These are phyloP conservation scores for Larimichthys crocea DNA, from an alignment of 2,113 vertebrate species.

Conservation along the genomic window DNA sequence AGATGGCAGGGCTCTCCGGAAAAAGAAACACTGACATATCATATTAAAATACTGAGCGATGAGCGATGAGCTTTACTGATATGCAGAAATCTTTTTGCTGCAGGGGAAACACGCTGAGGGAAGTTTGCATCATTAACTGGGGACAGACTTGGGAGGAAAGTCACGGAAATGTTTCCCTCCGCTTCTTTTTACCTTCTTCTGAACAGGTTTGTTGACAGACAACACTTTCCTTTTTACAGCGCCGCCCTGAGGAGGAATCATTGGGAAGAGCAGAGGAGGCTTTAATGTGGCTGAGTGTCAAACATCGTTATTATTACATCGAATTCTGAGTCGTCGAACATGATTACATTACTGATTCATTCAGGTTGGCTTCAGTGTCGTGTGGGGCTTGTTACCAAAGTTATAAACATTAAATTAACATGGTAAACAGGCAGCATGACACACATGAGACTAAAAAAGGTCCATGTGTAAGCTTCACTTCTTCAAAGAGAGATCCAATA, in stretches of 20 bases:
- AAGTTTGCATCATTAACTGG: background rate
- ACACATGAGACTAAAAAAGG: background rate
- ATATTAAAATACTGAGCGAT: background rate
- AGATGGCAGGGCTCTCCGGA: background rate
- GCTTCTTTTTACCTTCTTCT: conserved; percentile 75
- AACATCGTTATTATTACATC: too few species aligned
- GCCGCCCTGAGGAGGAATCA: conserved; percentile 61
- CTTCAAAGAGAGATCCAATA: background rate
- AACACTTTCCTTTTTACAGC: conserved; percentile 69
- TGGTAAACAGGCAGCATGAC: background rate
- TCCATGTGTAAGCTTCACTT: too few species aligned
- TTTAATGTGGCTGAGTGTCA: too few species aligned
- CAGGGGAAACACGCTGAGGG: conserved; percentile 8
- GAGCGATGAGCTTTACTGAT: too few species aligned
- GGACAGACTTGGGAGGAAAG: background rate
- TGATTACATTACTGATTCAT: background rate
- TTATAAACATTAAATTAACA: background rate
- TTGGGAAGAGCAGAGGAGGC: conserved; percentile 38
- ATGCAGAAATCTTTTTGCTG: background rate
- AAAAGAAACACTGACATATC: background rate
- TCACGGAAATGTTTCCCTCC: background rate
- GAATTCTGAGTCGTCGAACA: too few species aligned
- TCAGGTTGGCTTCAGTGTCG: background rate
- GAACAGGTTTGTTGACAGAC: conserved; percentile 68
- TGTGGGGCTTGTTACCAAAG: background rate